These are phyloP conservation scores for Saccostrea glomerata DNA, from an alignment of 1,140 invertebrate species.

Conservation along the genomic window DNA sequence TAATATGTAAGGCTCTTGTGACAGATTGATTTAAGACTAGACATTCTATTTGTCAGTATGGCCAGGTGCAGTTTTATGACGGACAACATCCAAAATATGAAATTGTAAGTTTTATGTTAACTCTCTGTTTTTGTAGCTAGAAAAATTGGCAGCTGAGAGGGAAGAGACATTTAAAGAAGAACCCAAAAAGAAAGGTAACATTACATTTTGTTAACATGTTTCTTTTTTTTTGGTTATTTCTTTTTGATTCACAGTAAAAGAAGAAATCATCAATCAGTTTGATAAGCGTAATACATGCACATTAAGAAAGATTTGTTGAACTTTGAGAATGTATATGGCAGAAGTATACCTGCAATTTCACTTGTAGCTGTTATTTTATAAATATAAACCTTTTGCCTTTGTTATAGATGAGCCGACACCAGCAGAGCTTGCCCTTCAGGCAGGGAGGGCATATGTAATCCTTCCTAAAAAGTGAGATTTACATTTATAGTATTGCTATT, in stretches of 20 bases:
- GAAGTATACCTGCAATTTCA: no score
- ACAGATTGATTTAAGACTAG: no score
- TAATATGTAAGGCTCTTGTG: no score
- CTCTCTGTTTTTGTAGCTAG: background rate
- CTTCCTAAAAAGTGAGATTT: conserved; percentile 73
- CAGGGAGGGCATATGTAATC: conserved; percentile 76
- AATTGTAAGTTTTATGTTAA: background rate
- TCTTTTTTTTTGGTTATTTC: background rate
- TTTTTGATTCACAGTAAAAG: no score
- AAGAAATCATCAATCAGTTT: no score
- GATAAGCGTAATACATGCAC: no score
- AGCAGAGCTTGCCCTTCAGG: conserved; percentile 73
- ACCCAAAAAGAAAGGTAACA: background rate
- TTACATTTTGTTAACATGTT: background rate
- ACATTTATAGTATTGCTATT: background rate
- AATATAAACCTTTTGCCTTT: no score
- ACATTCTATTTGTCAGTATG: no score
- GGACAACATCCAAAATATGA: no score
- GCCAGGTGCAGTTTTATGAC: background rate
- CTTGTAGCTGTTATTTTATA: no score
- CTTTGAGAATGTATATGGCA: no score
- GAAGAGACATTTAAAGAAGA: background rate
- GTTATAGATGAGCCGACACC: conserved; percentile 69
- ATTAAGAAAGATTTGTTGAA: no score
- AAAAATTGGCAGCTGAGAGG: background rate